Evolutionary conservation across 1,140 invertebrate genomes (phyloP).

Genomic region (Dermatophagoides farinae): DNA sequence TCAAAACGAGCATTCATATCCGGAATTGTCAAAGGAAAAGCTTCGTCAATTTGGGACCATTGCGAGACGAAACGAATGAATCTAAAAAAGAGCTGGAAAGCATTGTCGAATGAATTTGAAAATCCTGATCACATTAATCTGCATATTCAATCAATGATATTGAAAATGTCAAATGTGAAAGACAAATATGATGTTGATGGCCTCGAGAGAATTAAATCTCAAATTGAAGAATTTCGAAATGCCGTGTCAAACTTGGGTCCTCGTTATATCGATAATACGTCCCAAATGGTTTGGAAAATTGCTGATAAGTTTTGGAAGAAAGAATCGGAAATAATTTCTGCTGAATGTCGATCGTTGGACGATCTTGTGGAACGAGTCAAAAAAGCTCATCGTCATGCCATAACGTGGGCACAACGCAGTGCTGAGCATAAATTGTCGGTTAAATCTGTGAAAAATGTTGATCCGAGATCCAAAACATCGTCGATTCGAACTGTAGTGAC

Average conservation of each 20-base stretch:
- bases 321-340: no score
- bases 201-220: background rate
- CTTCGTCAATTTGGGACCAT: background rate
- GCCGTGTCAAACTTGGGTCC: background rate
- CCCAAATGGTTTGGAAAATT: background rate
- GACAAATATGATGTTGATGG: background rate
- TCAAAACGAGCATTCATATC: background rate
- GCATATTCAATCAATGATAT: no score
- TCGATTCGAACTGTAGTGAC: background rate
- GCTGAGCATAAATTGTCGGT: background rate
- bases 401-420: no score
- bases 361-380: no score
- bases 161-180: background rate
- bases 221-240: background rate
- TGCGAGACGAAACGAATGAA: background rate
- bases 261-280: background rate
- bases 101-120: background rate
- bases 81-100: background rate
- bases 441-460: background rate
- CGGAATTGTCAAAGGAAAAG: background rate
- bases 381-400: no score
- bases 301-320: background rate
- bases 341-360: no score
- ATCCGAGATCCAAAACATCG: background rate
- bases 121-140: background rate